Evolutionary conservation across 1,140 invertebrate genomes (phyloP).

Genomic region (Meteorus sp.): DNA sequence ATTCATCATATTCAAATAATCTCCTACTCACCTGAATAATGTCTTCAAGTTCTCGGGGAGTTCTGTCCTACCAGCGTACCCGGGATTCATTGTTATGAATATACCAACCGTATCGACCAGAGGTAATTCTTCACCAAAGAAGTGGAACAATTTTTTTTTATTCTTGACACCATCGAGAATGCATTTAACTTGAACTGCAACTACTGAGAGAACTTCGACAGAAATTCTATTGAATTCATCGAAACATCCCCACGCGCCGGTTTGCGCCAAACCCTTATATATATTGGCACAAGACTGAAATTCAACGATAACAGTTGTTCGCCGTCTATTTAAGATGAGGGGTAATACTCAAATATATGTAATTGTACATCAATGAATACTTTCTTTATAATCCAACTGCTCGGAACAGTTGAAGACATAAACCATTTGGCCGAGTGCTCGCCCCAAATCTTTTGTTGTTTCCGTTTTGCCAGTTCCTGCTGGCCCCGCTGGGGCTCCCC

Average conservation of each 20-base stretch:
- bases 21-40: slow-evolving; percentile 60
- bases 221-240: slow-evolving; percentile 95
- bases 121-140: slow-evolving; percentile 80
- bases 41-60: slow-evolving; percentile 82
- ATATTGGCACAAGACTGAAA: slow-evolving; percentile 82
- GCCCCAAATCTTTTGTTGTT: slow-evolving; percentile 90
- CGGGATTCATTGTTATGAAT: slow-evolving; percentile 96
- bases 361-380: slow-evolving; percentile 14
- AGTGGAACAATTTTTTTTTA: slow-evolving; percentile 78
- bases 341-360: background rate
- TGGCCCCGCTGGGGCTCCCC: slow-evolving; percentile 88
- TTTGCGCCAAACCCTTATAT: slow-evolving; percentile 88
- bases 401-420: slow-evolving; percentile 96
- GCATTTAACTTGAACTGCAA: slow-evolving; percentile 82
- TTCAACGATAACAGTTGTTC: background rate
- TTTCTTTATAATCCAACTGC: slow-evolving; percentile 90
- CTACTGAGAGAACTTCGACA: slow-evolving; percentile 90
- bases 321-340: background rate
- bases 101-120: slow-evolving; percentile 82
- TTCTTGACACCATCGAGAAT: slow-evolving; percentile 84
- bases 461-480: slow-evolving; percentile 90
- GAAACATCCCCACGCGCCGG: slow-evolving; percentile 95
- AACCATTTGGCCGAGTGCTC: slow-evolving; percentile 90
- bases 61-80: slow-evolving; percentile 84
- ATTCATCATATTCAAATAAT: too few relatives aligned